A percentile compares a stretch with the other conserved stretches of the same genome.
phyloP scores from a whole-genome alignment of 2,888 invertebrate species.

The Cerastoderma edule region DNA sequence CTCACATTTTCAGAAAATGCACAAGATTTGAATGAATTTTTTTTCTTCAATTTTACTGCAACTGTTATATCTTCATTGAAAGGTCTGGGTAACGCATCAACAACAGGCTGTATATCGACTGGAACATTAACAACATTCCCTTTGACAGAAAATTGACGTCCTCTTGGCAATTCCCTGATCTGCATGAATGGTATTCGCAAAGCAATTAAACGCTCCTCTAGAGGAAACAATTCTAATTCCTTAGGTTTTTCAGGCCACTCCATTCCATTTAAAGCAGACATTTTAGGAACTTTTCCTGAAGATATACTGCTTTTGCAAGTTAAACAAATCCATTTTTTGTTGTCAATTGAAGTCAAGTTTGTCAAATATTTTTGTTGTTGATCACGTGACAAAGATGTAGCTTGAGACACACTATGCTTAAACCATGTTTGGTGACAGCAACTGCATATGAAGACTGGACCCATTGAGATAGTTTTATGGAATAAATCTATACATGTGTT shows the following conservation, averaged over 20 bases:
- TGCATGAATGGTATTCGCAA: conserved; percentile 58
- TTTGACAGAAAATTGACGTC: conserved; percentile 48
- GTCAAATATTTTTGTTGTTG: conserved; percentile 29
- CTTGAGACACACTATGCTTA: conserved; percentile 10
- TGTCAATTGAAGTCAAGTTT: conserved; percentile 27
- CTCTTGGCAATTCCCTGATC: conserved; percentile 32
- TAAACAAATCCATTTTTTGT: conserved; percentile 34
- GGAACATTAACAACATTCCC: conserved; percentile 62
- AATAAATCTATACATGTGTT: conserved; percentile 10
- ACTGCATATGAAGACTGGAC: background rate
- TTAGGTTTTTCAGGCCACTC: conserved; percentile 46
- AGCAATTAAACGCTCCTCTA: conserved; percentile 54
- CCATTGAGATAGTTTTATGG: background rate
- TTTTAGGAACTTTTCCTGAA: conserved; percentile 31
- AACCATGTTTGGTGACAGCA: conserved; percentile 23
- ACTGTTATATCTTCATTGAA: conserved; percentile 48
- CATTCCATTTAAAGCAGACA: conserved; percentile 33
- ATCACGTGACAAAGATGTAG: background rate
- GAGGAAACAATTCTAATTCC: conserved; percentile 43
- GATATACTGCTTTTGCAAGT: conserved; percentile 36
- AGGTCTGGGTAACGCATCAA: conserved; percentile 24
- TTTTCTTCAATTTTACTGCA: conserved; percentile 53
- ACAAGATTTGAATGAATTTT: conserved; percentile 27
- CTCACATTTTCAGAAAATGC: conserved; percentile 46
- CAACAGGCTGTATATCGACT: conserved; percentile 53